Percentiles rank a stretch among this genome's conserved stretches.
These are phyloP conservation scores for Gallirallus australis DNA, from an alignment of 2,797 vertebrate species.

Conservation along the genomic window DNA sequence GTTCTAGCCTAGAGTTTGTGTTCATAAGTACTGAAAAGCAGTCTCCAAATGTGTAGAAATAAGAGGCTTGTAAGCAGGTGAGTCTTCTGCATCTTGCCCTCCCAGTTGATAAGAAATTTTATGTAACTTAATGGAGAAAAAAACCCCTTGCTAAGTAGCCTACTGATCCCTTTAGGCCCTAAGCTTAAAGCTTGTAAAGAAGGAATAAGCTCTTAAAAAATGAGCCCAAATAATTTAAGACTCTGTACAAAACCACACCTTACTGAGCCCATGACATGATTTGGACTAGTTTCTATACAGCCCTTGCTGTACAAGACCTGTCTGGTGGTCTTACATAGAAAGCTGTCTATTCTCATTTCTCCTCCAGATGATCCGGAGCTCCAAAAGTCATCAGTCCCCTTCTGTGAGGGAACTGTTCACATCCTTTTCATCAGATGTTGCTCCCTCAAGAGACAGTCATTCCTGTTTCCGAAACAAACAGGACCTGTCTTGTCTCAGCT, in stretches of 20 bases:
- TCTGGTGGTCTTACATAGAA: neutral
- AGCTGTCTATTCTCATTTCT: neutral
- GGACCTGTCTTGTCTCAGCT: slow-evolving; percentile 13
- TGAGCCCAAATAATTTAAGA: neutral
- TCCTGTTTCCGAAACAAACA: slow-evolving; percentile 43
- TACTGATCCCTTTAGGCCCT: neutral
- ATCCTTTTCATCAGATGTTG: neutral
- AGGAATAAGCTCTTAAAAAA: neutral
- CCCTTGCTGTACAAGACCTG: neutral
- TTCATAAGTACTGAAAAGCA: neutral
- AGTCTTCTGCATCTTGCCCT: neutral
- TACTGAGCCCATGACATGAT: neutral
- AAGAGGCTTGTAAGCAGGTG: neutral
- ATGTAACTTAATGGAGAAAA: neutral
- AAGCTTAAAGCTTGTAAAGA: neutral
- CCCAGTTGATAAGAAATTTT: neutral
- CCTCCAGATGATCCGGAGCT: slow-evolving; percentile 20
- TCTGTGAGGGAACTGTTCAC: neutral
- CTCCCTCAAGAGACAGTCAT: slow-evolving; percentile 24
- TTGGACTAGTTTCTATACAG: neutral
- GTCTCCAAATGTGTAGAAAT: neutral
- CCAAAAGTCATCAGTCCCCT: slow-evolving; percentile 31
- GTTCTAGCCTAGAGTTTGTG: neutral
- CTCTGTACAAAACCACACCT: neutral
- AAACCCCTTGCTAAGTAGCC: neutral